These are phyloP conservation scores for Embiotoca jacksoni DNA, from an alignment of 2,113 vertebrate genomes.

Conservation along the genomic window DNA sequence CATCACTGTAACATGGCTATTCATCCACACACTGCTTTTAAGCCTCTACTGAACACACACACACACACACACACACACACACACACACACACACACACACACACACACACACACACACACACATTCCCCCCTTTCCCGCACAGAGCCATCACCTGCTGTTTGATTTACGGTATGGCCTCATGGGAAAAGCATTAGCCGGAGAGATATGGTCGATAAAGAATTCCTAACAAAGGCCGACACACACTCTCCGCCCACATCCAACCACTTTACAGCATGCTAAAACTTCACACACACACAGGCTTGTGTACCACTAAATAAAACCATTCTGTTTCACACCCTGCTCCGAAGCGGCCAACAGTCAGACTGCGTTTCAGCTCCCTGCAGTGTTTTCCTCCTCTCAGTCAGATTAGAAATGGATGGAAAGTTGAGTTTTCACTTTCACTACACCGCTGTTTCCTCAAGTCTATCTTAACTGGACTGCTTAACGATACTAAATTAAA, in stretches of 20 bases:
- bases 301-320: constrained; percentile 15
- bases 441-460: neutral
- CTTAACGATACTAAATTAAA: neutral
- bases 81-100: constrained; percentile 12
- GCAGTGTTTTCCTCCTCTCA: neutral
- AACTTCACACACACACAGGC: constrained; percentile 19
- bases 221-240: constrained; percentile 71
- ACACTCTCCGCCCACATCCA: constrained; percentile 41
- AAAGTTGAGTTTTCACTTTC: neutral
- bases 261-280: constrained; percentile 58
- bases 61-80: neutral
- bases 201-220: constrained; percentile 79
- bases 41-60: neutral
- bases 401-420: neutral
- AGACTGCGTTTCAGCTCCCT: neutral
- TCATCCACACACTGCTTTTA: constrained; percentile 17
- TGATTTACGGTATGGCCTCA: constrained; percentile 81
- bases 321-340: neutral
- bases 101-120: constrained; percentile 3
- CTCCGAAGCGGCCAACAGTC: constrained; percentile 42
- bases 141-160: constrained; percentile 78
- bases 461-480: neutral
- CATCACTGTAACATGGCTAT: constrained; percentile 15
- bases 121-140: constrained; percentile 31
- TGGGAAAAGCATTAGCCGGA: constrained; percentile 79